Evolutionary conservation across 2,888 invertebrate species (phyloP).

Genomic region (Cetonia aurata): DNA sequence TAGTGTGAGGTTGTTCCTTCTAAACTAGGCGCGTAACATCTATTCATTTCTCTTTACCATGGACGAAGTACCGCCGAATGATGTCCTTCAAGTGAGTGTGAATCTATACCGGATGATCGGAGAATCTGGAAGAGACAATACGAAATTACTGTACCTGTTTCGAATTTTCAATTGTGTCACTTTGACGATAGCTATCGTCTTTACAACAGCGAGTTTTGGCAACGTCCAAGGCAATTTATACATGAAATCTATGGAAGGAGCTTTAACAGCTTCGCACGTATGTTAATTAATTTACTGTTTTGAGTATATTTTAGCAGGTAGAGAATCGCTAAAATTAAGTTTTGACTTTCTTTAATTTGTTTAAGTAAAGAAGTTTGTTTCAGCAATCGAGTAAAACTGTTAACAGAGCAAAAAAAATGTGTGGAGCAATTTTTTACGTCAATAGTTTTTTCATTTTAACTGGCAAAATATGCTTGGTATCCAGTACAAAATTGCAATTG

Average conservation of each 20-base stretch:
- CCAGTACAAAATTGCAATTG: too few species aligned
- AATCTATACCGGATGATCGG: constrained; percentile 22
- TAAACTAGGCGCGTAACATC: too few species aligned
- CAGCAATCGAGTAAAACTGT: too few species aligned
- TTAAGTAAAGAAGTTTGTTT: too few species aligned
- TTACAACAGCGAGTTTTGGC: constrained; percentile 9
- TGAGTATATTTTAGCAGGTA: too few species aligned
- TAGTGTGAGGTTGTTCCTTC: too few species aligned
- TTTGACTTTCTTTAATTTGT: too few species aligned
- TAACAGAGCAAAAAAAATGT: too few species aligned
- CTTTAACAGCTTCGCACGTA: constrained; percentile 23
- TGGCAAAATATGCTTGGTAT: too few species aligned
- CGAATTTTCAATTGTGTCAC: constrained; percentile 30
- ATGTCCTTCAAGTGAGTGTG: constrained; percentile 31
- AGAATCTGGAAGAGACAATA: constrained; percentile 10
- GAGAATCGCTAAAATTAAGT: too few species aligned
- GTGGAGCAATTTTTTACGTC: too few species aligned
- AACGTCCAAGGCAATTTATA: constrained; percentile 22
- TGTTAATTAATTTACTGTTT: neutral
- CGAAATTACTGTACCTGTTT: constrained; percentile 11
- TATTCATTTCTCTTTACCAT: neutral
- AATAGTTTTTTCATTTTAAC: too few species aligned
- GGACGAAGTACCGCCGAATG: constrained; percentile 17
- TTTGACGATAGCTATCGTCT: constrained; percentile 10
- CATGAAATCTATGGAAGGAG: constrained; percentile 24